These are phyloP conservation scores for Isaurus tuberculatus DNA, from an alignment of 92 coral and sea anemone genomes.

Conservation along the genomic window DNA sequence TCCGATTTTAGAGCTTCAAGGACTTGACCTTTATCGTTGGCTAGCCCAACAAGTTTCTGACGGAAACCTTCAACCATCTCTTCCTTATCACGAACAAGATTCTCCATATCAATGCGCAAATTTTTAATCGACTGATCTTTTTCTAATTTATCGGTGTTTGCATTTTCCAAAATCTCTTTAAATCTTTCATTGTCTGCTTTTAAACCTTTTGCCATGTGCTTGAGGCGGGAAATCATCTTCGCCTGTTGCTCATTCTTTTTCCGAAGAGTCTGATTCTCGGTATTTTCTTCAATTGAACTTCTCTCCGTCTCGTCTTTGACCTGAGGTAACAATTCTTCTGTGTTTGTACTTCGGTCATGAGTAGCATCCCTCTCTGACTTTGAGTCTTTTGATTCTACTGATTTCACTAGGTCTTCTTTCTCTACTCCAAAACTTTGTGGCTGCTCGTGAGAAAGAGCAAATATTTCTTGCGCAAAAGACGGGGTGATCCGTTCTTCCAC, in stretches of 20 bases:
- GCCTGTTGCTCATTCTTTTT: conserved; percentile 62
- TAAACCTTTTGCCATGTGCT: conserved; percentile 64
- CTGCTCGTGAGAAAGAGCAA: conserved; percentile 64
- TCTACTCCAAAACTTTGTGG: conserved; percentile 59
- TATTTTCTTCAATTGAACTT: neutral
- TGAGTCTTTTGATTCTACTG: conserved; percentile 38
- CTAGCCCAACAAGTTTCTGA: conserved; percentile 50
- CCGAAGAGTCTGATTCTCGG: conserved; percentile 43
- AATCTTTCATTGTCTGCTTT: conserved; percentile 56
- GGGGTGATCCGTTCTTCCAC: conserved; percentile 61
- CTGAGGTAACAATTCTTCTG: neutral
- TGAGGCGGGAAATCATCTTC: conserved; percentile 62
- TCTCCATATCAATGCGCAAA: conserved; percentile 71
- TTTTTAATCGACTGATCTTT: conserved; percentile 69
- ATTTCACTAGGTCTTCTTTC: conserved; percentile 36
- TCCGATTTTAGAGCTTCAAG: conserved; percentile 42
- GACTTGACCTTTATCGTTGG: conserved; percentile 57
- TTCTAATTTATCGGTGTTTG: conserved; percentile 59
- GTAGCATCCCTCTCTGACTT: conserved; percentile 36
- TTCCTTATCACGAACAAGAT: conserved; percentile 74
- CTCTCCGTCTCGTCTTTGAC: conserved; percentile 51
- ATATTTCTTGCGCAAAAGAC: conserved; percentile 54
- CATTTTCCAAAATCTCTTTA: conserved; percentile 47
- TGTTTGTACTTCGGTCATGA: conserved; percentile 34
- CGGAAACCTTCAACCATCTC: conserved; percentile 65